A percentile compares a stretch with the other conserved stretches of the same genome.
Conservation (phyloP, 2,113 vertebrate species). For the Pyxicephalus adspersus region DNA sequence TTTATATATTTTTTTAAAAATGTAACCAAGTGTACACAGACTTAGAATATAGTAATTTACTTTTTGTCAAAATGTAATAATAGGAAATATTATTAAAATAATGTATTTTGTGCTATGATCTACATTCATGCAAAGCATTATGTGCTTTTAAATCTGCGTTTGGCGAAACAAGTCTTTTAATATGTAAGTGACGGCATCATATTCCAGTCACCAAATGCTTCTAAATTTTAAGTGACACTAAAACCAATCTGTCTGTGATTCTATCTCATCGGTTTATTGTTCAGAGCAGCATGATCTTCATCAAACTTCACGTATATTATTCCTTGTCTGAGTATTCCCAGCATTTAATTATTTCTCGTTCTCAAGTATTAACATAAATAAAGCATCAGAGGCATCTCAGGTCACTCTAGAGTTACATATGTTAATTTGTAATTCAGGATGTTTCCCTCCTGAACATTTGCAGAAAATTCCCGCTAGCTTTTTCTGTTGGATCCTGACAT, state of each 20-base stretch:
- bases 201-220: constrained; percentile 24
- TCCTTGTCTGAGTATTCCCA: constrained; percentile 7
- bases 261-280: constrained; percentile 37
- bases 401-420: constrained; percentile 52
- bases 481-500: constrained; percentile 65
- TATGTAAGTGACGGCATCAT: neutral
- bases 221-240: constrained; percentile 41
- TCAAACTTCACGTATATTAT: constrained; percentile 43
- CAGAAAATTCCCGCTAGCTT: constrained; percentile 59
- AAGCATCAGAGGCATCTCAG: constrained; percentile 49
- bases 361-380: constrained; percentile 32
- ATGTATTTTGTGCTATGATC: no score
- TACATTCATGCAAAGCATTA: neutral
- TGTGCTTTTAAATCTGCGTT: neutral
- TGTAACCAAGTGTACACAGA: no score
- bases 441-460: neutral
- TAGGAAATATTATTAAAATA: no score
- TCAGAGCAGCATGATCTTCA: constrained; percentile 42
- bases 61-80: no score
- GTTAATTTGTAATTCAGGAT: constrained; percentile 51
- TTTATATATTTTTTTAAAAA: no score
- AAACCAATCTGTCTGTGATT: constrained; percentile 33
- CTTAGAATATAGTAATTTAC: no score
- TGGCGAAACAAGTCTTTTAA: neutral
- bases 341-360: constrained; percentile 39